Conservation (phyloP, 2,113 vertebrate species). For the Spea bombifrons region DNA sequence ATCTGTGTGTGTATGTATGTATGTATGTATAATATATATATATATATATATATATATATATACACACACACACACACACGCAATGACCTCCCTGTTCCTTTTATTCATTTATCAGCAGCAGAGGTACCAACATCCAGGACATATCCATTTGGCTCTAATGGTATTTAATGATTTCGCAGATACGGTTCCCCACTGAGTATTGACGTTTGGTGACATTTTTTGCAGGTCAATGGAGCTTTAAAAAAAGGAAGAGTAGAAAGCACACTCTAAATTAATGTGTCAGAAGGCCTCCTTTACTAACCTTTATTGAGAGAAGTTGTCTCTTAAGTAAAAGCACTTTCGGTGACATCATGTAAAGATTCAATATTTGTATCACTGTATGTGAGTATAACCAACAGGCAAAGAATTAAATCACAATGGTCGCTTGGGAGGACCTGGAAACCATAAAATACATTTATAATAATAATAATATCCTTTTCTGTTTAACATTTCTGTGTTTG, state of each 20-base stretch:
- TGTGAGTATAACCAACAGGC: too few species aligned
- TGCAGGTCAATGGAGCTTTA: constrained; percentile 45
- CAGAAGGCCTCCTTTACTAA: constrained; percentile 37
- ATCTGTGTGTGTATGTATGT: too few species aligned
- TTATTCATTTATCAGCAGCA: constrained; percentile 38
- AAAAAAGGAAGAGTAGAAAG: constrained; percentile 39
- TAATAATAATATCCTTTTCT: too few species aligned
- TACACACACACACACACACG: too few species aligned
- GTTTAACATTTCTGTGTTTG: too few species aligned
- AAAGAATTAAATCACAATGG: too few species aligned
- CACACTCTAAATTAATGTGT: constrained; percentile 41
- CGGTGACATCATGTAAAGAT: constrained; percentile 35
- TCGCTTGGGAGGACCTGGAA: too few species aligned
- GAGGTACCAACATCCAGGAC: constrained; percentile 38
- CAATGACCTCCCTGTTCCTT: not conserved
- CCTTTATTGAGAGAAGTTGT: constrained; percentile 33
- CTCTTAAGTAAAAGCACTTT: constrained; percentile 41
- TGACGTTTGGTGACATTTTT: constrained; percentile 49
- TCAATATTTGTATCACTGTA: not conserved
- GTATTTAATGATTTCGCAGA: constrained; percentile 46
- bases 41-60: too few species aligned
- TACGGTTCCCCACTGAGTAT: constrained; percentile 45
- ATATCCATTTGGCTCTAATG: constrained; percentile 49
- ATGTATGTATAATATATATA: too few species aligned
- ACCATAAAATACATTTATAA: too few species aligned